phyloP scores from a whole-genome alignment of 92 coral and sea anemone genomes.

The Zoanthus solanderi region DNA sequence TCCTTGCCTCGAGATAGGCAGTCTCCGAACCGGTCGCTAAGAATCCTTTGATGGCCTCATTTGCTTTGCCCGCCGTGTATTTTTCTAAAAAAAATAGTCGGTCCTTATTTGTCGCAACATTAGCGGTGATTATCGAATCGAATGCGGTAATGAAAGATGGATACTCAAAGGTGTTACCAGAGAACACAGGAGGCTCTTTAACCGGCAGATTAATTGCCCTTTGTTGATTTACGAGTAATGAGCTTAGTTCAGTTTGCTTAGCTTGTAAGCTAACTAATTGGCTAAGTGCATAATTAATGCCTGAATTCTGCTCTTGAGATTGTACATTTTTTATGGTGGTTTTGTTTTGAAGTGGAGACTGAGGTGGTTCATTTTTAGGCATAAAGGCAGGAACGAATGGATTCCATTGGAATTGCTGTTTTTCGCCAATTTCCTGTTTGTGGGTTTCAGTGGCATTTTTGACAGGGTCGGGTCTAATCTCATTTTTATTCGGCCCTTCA shows the following conservation, averaged over 20 bases:
- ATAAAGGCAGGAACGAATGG: conserved; percentile 22
- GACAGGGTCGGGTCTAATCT: neutral
- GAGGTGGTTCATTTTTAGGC: neutral
- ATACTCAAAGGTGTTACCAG: neutral
- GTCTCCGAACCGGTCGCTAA: conserved; percentile 61
- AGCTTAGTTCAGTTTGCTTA: conserved; percentile 46
- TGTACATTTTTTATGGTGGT: neutral
- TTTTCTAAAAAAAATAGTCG: conserved; percentile 70
- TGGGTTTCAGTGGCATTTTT: neutral
- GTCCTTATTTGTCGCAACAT: conserved; percentile 55
- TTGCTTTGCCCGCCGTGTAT: conserved; percentile 72
- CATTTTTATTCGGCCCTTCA: neutral
- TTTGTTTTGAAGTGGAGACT: neutral
- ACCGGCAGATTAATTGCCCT: conserved; percentile 53
- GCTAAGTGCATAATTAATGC: conserved; percentile 13
- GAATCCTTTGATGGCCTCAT: conserved; percentile 70
- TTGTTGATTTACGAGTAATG: conserved; percentile 61
- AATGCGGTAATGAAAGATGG: conserved; percentile 35
- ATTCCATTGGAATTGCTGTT: neutral
- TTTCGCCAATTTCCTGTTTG: neutral
- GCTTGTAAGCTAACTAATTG: conserved; percentile 45
- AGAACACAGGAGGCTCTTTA: conserved; percentile 64
- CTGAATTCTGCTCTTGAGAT: neutral
- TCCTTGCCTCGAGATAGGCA: conserved; percentile 67
- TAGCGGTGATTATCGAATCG: conserved; percentile 61